phyloP scores from a whole-genome alignment of 2,888 invertebrate species.

The Trichopria drosophilae region DNA sequence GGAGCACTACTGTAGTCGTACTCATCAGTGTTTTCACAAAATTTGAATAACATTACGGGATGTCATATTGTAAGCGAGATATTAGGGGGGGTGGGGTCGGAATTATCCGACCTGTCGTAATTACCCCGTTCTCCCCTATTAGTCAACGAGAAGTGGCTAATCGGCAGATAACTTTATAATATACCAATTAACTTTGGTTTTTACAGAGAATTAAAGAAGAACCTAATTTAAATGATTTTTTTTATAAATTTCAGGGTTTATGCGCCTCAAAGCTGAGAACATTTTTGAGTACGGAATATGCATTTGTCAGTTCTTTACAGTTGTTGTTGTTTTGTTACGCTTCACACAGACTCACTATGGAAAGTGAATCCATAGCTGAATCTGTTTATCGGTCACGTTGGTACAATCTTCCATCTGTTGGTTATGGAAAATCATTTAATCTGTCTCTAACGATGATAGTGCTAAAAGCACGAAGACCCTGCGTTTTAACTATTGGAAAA shows the following conservation, averaged over 20 bases:
- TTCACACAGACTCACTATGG: conserved; percentile 23
- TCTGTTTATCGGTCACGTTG: conserved; percentile 24
- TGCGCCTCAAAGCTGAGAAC: conserved; percentile 17
- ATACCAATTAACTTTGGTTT: conserved; percentile 1
- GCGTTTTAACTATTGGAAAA: conserved; percentile 27
- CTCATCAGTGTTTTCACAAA: too few species aligned
- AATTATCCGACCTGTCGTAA: too few species aligned
- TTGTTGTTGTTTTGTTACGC: conserved; percentile 27
- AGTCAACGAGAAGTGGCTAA: too few species aligned
- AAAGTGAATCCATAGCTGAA: conserved; percentile 14
- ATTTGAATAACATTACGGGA: too few species aligned
- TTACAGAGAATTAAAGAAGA: neutral
- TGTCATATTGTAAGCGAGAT: too few species aligned
- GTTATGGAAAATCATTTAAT: conserved; percentile 23
- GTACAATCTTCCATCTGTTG: conserved; percentile 14
- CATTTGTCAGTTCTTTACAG: conserved; percentile 28
- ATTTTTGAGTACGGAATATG: conserved; percentile 27
- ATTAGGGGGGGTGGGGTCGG: too few species aligned
- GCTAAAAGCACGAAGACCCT: conserved; percentile 17
- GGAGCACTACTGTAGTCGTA: too few species aligned
- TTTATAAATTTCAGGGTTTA: conserved; percentile 24
- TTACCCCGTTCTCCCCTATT: too few species aligned
- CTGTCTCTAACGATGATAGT: conserved; percentile 13
- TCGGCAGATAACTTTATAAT: too few species aligned
- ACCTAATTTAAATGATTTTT: conserved; percentile 6